Base-by-base conservation (phyloP, 2,888 invertebrate genomes). In the Lutraria lutraria region DNA sequence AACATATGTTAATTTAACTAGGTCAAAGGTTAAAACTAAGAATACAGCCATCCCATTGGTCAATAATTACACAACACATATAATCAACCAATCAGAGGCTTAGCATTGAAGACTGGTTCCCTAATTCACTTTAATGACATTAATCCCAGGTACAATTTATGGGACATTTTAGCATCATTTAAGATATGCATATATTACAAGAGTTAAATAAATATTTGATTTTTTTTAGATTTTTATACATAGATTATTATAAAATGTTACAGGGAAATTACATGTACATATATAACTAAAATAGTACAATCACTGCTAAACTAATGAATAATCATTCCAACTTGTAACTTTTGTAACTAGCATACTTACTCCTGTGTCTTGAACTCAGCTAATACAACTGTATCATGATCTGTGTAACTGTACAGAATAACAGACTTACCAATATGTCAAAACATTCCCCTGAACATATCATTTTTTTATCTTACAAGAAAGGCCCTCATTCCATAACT, bases 321-420 rank as follows among this genome's bases (percentile, higher is more conserved):
- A 34, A 34, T 76, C 76, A 76, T 34, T 76, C 76, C 8, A 25
- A 31, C 76, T 34, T 29, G 19, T 76, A 63, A 63, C 21, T 63
- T 63, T n/a, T 63, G 25, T 63, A 56, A 56, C 63, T 25, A 25
- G 25, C 25, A 68, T 89, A 89, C 88, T 89, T 83, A 89, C 88
- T 60, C 81, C 43, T 72, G 31, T 60, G 52, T 68, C 56, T 76
- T 31, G 63, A 89, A 89, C n/a, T 89, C 88, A 86, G 88, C 60
- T 25, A 86, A 83, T n/a, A 72, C 53, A 21, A 82, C 52, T 10
- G 52, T 60, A 63, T 89, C 88, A 80, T 79, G 83, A 31, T 80
- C 63, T 83, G 84, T 53, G 53, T 68, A 84, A 84, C 84, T 84
- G 72, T 72, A 68, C 52, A 84, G 63, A 83, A 34, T 68, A 83